These are phyloP conservation scores for Chiloscyllium plagiosum DNA, from an alignment of 2,113 vertebrate species.

Conservation along the genomic window DNA sequence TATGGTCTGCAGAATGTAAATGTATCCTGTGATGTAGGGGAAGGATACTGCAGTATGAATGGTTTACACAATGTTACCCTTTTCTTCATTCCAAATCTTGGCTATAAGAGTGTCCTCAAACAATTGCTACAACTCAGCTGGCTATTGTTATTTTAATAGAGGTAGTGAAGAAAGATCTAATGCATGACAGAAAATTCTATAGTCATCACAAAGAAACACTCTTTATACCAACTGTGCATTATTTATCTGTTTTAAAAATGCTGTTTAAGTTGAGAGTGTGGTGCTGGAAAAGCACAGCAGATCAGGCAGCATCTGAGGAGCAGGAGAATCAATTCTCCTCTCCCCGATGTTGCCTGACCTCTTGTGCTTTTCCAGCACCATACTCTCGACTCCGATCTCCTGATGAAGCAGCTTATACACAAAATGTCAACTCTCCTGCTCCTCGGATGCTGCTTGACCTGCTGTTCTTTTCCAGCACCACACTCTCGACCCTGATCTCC, in stretches of 20 bases:
- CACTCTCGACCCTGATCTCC: no score
- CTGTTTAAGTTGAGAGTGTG: no score
- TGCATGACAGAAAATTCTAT: neutral
- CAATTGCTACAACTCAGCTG: neutral
- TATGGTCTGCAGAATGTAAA: neutral
- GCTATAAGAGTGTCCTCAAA: neutral
- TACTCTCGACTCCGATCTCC: no score
- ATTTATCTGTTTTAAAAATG: neutral
- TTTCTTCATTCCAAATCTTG: neutral
- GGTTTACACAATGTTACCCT: neutral
- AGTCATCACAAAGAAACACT: neutral
- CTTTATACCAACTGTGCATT: neutral
- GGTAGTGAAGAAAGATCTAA: neutral
- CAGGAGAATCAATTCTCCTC: no score
- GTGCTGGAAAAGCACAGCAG: no score
- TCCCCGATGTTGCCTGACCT: no score
- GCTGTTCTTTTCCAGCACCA: no score
- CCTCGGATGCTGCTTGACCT: no score
- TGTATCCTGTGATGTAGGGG: neutral
- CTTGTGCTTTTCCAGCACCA: no score
- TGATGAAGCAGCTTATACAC: no score
- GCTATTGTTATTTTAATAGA: neutral
- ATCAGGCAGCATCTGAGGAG: no score
- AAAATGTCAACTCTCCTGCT: no score
- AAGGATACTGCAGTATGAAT: neutral